phyloP scores from a whole-genome alignment of 2,888 invertebrate genomes.

The Elmis aenea region DNA sequence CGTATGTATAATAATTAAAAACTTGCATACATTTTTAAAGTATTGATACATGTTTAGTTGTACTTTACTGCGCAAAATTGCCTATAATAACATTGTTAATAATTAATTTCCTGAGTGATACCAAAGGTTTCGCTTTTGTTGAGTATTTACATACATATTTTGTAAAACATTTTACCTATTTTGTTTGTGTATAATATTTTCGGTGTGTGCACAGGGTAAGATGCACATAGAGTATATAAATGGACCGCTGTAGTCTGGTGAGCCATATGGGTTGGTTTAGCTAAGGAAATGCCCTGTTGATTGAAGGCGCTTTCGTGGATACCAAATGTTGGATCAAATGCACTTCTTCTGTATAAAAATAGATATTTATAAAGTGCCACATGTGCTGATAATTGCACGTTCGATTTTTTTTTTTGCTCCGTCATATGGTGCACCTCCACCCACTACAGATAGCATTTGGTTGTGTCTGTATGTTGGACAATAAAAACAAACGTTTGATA shows the following conservation, averaged over 20 bases:
- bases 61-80: no score
- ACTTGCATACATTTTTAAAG: not conserved
- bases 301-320: slow-evolving; percentile 28
- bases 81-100: no score
- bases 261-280: slow-evolving; percentile 35
- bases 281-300: slow-evolving; percentile 32
- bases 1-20: not conserved
- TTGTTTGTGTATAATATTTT: no score
- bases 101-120: no score
- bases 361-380: slow-evolving; percentile 41
- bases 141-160: no score
- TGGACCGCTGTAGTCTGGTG: slow-evolving; percentile 21
- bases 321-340: slow-evolving; percentile 44
- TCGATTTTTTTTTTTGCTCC: slow-evolving; percentile 27
- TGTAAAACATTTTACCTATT: no score
- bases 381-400: slow-evolving; percentile 42
- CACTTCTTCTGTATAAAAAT: slow-evolving; percentile 40
- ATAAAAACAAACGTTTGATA: no score
- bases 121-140: no score
- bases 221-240: not conserved
- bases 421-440: slow-evolving; percentile 36
- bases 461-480: no score
- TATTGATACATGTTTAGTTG: slow-evolving; percentile 7
- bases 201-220: no score
- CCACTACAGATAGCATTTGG: no score